Evolutionary conservation across 2,797 vertebrate species (phyloP), one percentile per base, ranked within the genome.

Genomic region (Paratrypauchen microcephalus): DNA sequence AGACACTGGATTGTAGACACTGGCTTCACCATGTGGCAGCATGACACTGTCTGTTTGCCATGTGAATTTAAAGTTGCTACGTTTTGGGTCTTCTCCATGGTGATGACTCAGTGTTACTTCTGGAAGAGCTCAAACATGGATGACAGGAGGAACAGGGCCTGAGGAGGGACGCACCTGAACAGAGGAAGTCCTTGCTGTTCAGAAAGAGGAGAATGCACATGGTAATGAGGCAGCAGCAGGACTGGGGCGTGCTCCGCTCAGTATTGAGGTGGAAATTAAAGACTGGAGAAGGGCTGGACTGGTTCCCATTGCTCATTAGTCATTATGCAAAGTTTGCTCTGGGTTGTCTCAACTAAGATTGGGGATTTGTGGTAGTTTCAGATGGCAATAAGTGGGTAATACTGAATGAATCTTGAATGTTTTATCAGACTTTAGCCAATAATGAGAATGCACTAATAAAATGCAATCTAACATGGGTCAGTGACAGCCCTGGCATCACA

Each of bases 301-400:
- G 54, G 78, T 89, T 92, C 91, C 92, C 87, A 48, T 76, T 81
- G 84, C 92, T 92, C 91, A 91, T 93, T 93, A 92, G 86, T 83
- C 82, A 86, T 88, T 86, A 82, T 83, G 82, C 72, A 85, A 89
- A 83, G 81, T 87, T 85, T 89, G 75, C 82, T 83, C 88, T 72
- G 80, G 82, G 86, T 80, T 56, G 83, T 87, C 81, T 87, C 86
- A 81, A 78, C 83, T 70, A 61, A 78, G 83, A 87, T 76, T 18
- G 12, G 77, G 88, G 79, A 85, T 88, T 87, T 70, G 72, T 81
- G 74, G 80, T 85, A 78, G 62, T 80, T 79, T 76, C 55, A 24
- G 83, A 82, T 89, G 90, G 88, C 88, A 92, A 69, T 72, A 63
- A 74, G 83, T 76, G 84, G 77, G 81, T 84, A 85, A 87, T 91